phyloP scores from a whole-genome alignment of 2,113 vertebrate species.

The human region DNA sequence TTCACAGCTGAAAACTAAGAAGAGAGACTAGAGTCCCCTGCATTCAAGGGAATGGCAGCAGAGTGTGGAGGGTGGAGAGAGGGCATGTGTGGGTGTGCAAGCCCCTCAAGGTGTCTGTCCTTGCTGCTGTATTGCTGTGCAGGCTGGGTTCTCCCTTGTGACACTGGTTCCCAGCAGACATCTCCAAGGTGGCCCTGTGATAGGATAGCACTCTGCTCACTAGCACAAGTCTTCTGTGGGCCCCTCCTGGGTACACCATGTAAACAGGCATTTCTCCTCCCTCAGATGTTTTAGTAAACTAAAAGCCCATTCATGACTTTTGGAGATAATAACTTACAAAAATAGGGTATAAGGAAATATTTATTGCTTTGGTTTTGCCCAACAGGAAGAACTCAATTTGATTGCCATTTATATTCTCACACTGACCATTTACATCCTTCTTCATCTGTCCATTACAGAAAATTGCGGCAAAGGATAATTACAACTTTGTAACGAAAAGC shows the following conservation, averaged over 20 bases:
- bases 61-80: no score
- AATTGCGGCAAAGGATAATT: slow-evolving; percentile 46
- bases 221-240: no score
- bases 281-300: neutral
- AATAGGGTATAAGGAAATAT: neutral
- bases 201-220: neutral
- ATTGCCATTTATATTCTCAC: neutral
- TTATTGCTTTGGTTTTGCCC: neutral
- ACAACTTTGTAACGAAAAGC: neutral
- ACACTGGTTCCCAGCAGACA: neutral
- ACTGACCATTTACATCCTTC: neutral
- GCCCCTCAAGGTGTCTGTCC: no score
- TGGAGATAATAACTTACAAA: neutral
- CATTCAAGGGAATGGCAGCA: no score
- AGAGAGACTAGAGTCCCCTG: neutral
- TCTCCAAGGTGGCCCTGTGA: neutral
- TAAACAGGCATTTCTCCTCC: neutral
- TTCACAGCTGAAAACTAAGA: neutral
- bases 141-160: neutral
- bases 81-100: no score
- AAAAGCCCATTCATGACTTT: neutral
- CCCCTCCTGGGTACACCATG: fast-evolving
- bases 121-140: neutral
- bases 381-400: neutral
- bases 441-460: neutral